Evolutionary conservation across 2,888 invertebrate species (phyloP), one percentile per base, ranked within the genome.

Genomic region (Hydrotaea diabolus): DNA sequence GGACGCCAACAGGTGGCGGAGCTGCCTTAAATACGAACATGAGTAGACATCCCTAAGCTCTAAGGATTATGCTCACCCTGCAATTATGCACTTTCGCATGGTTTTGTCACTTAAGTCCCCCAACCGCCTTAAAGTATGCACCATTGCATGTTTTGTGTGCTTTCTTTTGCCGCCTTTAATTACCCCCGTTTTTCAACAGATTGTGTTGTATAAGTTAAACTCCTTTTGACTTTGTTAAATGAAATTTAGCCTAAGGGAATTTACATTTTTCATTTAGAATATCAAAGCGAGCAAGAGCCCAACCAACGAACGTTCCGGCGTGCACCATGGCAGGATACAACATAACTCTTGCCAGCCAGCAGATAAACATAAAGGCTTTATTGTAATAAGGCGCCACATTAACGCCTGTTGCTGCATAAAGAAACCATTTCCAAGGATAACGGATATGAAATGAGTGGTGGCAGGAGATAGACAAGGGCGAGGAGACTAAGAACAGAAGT

Each of bases 231-330:
- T 69, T 46, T 46, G 69, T 69, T 46, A 21, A 73, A 77, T 73
- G 82, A 82, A 84, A 84, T 75, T 82, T 79, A 39, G 86, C 86
- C 77, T 80, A 77, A 80, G 86, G 86, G 86, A 86, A 86, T 85
- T 86, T 81, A 66, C 80, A 81, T 85, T 85, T 84, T 86, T 86
- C 82, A 66, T 85, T 85, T 83, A 74, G 43, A 74, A 76, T 77
- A 81, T 85, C 81, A 81, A 79, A 78, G 79, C 77, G 36, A 74
- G 46, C 17, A 15, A n/a, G n/a, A n/a, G n/a, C n/a, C n/a, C n/a
- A n/a, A 53, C 11, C 46, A 53, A 11, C 31, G 62, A 53, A 74
- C 39, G 73, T 39, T 46, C 49, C 36, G 46, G 19, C 66, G 72
- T 76, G n/a, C 0, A 62, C 36, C 43, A 11, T 62, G 57, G n/a